Conservation (phyloP, 1,140 invertebrate genomes). For the Bombus superbus region DNA sequence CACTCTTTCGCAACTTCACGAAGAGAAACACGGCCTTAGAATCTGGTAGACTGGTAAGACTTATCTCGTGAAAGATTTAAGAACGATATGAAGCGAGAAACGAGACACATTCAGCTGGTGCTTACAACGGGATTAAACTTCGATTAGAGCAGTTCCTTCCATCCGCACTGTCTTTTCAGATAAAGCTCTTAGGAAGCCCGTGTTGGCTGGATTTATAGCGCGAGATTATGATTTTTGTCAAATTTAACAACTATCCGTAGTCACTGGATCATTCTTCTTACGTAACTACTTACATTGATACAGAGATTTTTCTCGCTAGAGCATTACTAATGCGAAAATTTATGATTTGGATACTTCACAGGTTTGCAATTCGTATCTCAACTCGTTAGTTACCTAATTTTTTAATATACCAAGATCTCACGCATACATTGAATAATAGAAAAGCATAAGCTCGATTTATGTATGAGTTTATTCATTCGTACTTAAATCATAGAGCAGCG, state of each 20-base stretch:
- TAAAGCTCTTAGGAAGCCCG: conserved; percentile 29
- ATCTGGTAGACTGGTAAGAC: not conserved
- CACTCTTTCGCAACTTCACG: conserved; percentile 11
- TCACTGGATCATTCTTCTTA: not conserved
- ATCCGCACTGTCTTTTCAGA: conserved; percentile 12
- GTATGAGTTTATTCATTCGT: not conserved
- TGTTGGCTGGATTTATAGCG: conserved; percentile 20
- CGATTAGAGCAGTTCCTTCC: not conserved
- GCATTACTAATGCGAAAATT: not conserved
- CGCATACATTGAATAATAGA: no score
- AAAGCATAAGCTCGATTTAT: not conserved
- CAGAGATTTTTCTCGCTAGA: not conserved
- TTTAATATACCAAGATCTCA: not conserved
- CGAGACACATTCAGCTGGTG: conserved; percentile 10
- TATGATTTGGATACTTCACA: not conserved
- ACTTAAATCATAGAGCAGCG: not conserved
- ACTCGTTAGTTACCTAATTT: not conserved
- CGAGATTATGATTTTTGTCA: conserved; percentile 19
- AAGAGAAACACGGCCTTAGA: not conserved
- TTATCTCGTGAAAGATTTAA: conserved; percentile 40
- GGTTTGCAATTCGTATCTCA: not conserved
- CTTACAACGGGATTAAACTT: conserved; percentile 26
- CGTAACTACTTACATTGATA: no score
- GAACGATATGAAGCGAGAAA: conserved; percentile 22
- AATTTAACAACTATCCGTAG: conserved; percentile 1